Evolutionary conservation across 2,888 invertebrate genomes (phyloP), one percentile per base, ranked within the genome.

Genomic region (Drosophila colorata): DNA sequence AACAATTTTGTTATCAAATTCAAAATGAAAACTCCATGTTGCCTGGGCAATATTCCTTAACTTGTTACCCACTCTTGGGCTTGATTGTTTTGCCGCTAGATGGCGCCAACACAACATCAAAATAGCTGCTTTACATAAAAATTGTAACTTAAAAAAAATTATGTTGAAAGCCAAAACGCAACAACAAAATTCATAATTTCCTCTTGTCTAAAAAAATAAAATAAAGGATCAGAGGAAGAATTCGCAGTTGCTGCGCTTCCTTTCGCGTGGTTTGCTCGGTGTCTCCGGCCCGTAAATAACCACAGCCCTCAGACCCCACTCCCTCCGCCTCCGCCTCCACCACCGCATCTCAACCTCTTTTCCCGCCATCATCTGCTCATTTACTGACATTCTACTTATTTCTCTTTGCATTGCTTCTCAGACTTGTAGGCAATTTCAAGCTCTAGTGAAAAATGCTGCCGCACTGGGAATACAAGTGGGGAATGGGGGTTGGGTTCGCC

Each of bases 121-220:
- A 53, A 31, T 58, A 40, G 23, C 47, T 47, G n/a, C 46, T 40
- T 46, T 16, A 13, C 33, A 35, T 41, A 13, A 28, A 47, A 20
- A n/a, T n/a, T 13, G 4, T 8, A 9, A 16, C 37, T 58, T 33
- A 69, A 68, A 35, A 31, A 13, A 31, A 41, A 56, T 18, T 31
- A 23, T 25, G 44, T 41, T 9, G 52, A 65, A 47, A 8, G 43
- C 46, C 11, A 67, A 56, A 51, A 33, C 53, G 40, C 57, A 67
- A 49, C 68, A 66, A 69, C 66, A 52, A 78, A 88, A 74, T 71
- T 74, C 72, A 88, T 87, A 88, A 85, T 84, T 89, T 85, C 89
- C 85, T 71, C 33, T 63, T 61, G 49, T 73, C 68, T 67, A 69
- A 20, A 51, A 64, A 48, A 48, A 43, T 41, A 23, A 56, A 43